A percentile compares a stretch with the other conserved stretches of the same genome.
Evolutionary conservation across 64 coral and sea anemone genomes (phyloP).

Genomic region (Cladopsammia gracilis): DNA sequence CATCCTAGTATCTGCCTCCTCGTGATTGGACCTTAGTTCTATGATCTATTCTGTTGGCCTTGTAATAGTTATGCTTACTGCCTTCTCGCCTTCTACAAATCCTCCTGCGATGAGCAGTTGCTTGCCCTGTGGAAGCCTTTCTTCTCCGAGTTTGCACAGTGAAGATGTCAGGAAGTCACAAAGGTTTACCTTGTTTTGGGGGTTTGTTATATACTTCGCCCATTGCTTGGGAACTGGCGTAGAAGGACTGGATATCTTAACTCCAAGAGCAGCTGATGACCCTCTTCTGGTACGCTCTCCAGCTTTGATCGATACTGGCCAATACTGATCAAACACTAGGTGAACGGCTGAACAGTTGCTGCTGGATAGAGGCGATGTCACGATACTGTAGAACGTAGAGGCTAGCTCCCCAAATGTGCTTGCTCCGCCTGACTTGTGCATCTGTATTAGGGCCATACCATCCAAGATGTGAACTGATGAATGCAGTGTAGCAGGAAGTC

Average conservation of each 20-base stretch:
- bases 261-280: conserved; percentile 18
- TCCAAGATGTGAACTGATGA: too few species aligned
- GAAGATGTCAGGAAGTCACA: conserved; percentile 24
- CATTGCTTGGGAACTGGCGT: conserved; percentile 61
- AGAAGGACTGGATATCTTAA: conserved; percentile 9
- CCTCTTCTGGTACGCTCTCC: conserved; percentile 27
- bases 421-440: too few species aligned
- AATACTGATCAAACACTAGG: conserved; percentile 55
- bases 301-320: conserved; percentile 48
- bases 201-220: conserved; percentile 58
- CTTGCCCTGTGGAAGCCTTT: conserved; percentile 40
- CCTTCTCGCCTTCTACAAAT: conserved; percentile 8
- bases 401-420: not conserved
- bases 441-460: too few species aligned
- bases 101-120: conserved; percentile 31
- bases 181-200: conserved; percentile 51
- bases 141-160: conserved; percentile 33
- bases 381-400: conserved; percentile 41
- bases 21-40: conserved; percentile 7
- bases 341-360: conserved; percentile 32
- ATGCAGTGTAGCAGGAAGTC: not conserved
- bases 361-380: conserved; percentile 20
- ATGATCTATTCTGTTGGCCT: not conserved
- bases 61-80: not conserved
- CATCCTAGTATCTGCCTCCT: conserved; percentile 61